Evolutionary conservation across 2,113 vertebrate genomes (phyloP), one percentile per base, ranked within the genome.

Genomic region (Oenanthe melanoleuca): DNA sequence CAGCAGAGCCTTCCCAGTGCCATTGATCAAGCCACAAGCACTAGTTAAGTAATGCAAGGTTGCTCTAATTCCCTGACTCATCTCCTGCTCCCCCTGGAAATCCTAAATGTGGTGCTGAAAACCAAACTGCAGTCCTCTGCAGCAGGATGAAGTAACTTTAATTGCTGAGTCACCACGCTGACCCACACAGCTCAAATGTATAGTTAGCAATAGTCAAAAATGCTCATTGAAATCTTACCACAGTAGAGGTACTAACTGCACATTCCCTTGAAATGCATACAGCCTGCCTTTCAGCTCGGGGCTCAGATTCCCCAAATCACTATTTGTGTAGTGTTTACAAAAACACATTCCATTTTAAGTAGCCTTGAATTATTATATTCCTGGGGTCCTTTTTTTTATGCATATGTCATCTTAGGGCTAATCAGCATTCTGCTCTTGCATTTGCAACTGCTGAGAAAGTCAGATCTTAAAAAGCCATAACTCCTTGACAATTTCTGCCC

Each of bases 51-150:
- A 87, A 95, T 69, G 70, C 93, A 92, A 93, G 92, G 92, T 95
- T 96, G 86, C 86, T 94, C 66, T 92, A 69, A 97, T 95, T 97
- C 95, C 95, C 95, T 97, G 96, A 96, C 93, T 97, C 96, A 97
- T 97, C 96, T 94, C 66, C 93, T 53, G 42, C 70, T 96, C 88
- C 71, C 91, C 65, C 86, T 95, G 89, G 94, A 96, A 97, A 97
- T 69, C 94, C 84, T 93, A 83, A 94, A 74, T 6, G 33, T 92
- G 79, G 37, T 75, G 73, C 96, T 97, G 65, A 78, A 92, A 95
- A 96, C 69, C 57, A 66, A 89, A 83, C 88, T 94, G 95, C 95
- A 95, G 92, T 92, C 89, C 81, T 87, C 82, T 95, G 95, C 94
- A 97, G 93, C 77, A 94, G 93, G 84, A 78, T 60, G 44, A 75